These are phyloP conservation scores for Helostoma temminkii DNA, from an alignment of 2,797 vertebrate genomes.

Conservation along the genomic window DNA sequence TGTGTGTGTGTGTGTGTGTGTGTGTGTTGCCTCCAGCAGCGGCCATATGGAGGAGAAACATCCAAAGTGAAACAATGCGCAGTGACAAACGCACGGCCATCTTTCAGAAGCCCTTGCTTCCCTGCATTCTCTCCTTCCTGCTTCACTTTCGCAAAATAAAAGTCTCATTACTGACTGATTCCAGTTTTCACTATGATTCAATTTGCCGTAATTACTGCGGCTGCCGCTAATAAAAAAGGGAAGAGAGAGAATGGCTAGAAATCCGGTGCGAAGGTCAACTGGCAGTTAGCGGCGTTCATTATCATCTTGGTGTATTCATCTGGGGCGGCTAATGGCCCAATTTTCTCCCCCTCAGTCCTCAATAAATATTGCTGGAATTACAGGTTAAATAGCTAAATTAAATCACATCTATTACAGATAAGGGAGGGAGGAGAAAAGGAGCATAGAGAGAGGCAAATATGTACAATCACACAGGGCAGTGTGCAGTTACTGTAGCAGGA, in stretches of 20 bases:
- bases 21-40: constrained; percentile 25
- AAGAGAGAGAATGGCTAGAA: constrained; percentile 87
- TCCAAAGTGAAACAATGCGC: constrained; percentile 42
- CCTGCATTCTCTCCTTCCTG: constrained; percentile 17
- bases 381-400: constrained; percentile 99
- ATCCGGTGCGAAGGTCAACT: constrained; percentile 95
- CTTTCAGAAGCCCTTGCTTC: constrained; percentile 2
- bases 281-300: constrained; percentile 98
- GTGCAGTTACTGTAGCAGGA: constrained; percentile 86
- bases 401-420: constrained; percentile 97
- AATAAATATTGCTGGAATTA: constrained; percentile 99
- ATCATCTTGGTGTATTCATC: constrained; percentile 99
- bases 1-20: constrained; percentile 17
- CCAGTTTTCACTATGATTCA: constrained; percentile 95
- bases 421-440: constrained; percentile 76
- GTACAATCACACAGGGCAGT: constrained; percentile 91
- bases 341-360: constrained; percentile 95
- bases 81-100: constrained; percentile 62
- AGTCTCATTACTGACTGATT: constrained; percentile 95
- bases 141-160: constrained; percentile 61
- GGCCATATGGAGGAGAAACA: constrained; percentile 23
- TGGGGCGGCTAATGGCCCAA: constrained; percentile 97
- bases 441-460: constrained; percentile 64
- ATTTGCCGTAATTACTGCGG: constrained; percentile 96
- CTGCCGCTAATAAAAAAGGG: constrained; percentile 92